A percentile compares a stretch with the other conserved stretches of the same genome.
These are phyloP conservation scores for Aphodius sticticus DNA, from an alignment of 2,888 invertebrate species.

Conservation along the genomic window DNA sequence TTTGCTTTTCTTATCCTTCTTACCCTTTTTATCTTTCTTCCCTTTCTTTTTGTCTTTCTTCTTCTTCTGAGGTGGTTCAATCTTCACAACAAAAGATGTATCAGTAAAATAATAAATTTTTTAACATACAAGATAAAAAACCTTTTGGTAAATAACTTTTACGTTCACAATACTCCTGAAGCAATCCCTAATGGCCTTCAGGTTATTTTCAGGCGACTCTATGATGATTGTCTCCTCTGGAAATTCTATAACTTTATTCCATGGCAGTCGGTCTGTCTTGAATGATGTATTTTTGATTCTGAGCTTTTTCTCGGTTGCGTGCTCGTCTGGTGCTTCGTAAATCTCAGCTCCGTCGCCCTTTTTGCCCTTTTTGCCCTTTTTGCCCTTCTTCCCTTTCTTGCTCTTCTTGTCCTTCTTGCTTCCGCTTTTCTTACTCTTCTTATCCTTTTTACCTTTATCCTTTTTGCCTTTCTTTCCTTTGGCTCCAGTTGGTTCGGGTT, in stretches of 20 bases:
- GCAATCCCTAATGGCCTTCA: slow-evolving; percentile 64
- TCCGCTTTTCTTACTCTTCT: slow-evolving; percentile 33
- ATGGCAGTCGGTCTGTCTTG: slow-evolving; percentile 63
- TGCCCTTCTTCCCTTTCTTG: slow-evolving; percentile 24
- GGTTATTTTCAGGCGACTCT: slow-evolving; percentile 61
- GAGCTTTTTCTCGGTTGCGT: slow-evolving; percentile 41
- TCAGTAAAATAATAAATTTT: slow-evolving; percentile 11
- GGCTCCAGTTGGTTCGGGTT: slow-evolving; percentile 35
- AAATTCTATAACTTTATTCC: slow-evolving; percentile 65
- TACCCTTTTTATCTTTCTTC: slow-evolving; percentile 53
- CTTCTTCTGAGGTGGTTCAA: slow-evolving; percentile 47
- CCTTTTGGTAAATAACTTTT: slow-evolving; percentile 62
- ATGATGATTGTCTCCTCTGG: slow-evolving; percentile 63
- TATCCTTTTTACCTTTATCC: slow-evolving; percentile 55
- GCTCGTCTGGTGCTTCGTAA: slow-evolving; percentile 50
- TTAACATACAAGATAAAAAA: slow-evolving; percentile 53
- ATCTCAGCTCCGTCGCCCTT: slow-evolving; percentile 38
- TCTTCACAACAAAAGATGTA: slow-evolving; percentile 13
- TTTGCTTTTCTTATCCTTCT: slow-evolving; percentile 35
- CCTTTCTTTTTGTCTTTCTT: slow-evolving; percentile 34
- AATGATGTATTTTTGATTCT: slow-evolving; percentile 59
- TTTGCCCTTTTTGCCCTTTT: slow-evolving; percentile 34
- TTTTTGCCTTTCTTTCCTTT: slow-evolving; percentile 48
- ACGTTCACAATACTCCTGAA: slow-evolving; percentile 63
- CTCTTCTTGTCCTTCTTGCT: slow-evolving; percentile 22